Base-by-base conservation (phyloP, 2,888 invertebrate species). In the Taenaris catops region DNA sequence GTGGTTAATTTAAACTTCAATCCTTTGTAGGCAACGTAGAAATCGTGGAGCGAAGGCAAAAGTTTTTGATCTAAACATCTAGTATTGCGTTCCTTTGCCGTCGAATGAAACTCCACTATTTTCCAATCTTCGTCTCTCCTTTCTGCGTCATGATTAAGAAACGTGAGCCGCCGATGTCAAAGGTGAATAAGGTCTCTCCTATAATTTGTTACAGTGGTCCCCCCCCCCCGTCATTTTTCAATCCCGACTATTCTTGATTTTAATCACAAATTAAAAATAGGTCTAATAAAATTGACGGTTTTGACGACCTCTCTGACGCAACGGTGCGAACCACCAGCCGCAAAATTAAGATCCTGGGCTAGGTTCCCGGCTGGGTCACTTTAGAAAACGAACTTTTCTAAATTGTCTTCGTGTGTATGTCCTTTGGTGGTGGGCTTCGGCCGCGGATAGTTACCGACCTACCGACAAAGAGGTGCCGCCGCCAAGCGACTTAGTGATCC, bases 91-190 rank as follows among this genome's bases (percentile, higher is more conserved):
- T 35, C 41, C 41, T 42, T 42, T 39, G 44, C 41, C 21, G 34
- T 23, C 17, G 42, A 33, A 47, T 44, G 44, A 40, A 26, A 36
- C 41, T 26, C 16, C 33, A 32, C 39, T 39, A 44, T 47, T 39
- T 42, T 42, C 41, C 33, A 47, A 47, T 47, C 41, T 44, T 35
- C 37, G 35, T 33, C 32, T 44, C 41, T 35, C 44, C 47, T 44
- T 47, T 44, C 44, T 35, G 33, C 39, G 41, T 27, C 39, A 35
- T 44, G 47, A 47, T 47, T 47, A 45, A 42, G 45, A 47, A 45
- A 47, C 40, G 45, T 34, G 45, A 47, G 32, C 32, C 20, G 19
- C 19, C 39, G 44, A 31, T 38, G 42, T 40, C 42, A 45, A 42
- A 47, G 40, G 41, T 34, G 39, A 36, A 41, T 21, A 20, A 29